phyloP scores from a whole-genome alignment of 2,888 invertebrate genomes.

The Sepiola atlantica region DNA sequence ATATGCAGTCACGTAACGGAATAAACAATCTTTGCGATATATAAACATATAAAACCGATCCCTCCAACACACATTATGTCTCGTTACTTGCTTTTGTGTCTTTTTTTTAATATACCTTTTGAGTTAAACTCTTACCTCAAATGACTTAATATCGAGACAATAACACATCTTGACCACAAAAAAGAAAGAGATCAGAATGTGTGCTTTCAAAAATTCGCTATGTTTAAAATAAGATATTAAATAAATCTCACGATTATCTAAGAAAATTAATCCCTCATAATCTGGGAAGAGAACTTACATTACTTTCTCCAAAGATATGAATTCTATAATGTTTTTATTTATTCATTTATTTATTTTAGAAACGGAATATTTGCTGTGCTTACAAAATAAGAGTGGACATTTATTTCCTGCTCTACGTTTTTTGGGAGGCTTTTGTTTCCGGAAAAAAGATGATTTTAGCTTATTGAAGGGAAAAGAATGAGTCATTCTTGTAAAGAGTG shows the following conservation, averaged over 20 bases:
- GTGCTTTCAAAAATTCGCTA: neutral
- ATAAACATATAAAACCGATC: neutral
- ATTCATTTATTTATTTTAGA: neutral
- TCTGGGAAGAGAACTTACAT: neutral
- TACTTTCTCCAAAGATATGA: constrained; percentile 32
- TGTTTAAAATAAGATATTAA: neutral
- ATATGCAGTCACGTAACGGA: neutral
- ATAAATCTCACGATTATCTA: neutral
- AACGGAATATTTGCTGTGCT: neutral
- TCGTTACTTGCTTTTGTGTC: neutral
- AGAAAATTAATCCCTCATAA: constrained; percentile 8
- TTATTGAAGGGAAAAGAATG: neutral
- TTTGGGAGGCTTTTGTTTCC: neutral
- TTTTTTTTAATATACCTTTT: neutral
- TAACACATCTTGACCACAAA: neutral
- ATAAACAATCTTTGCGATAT: neutral
- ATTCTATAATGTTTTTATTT: neutral
- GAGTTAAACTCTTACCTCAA: neutral
- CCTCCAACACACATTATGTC: neutral
- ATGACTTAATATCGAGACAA: neutral
- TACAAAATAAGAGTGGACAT: constrained; percentile 1
- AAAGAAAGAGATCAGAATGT: neutral
- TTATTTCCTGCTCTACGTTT: neutral
- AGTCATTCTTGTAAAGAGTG: constrained; percentile 1
- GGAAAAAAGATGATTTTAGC: constrained; percentile 1